A percentile compares a stretch with the other conserved stretches of the same genome.
Conservation (phyloP, 2,113 vertebrate species). For the Sylvicapra grimmia region DNA sequence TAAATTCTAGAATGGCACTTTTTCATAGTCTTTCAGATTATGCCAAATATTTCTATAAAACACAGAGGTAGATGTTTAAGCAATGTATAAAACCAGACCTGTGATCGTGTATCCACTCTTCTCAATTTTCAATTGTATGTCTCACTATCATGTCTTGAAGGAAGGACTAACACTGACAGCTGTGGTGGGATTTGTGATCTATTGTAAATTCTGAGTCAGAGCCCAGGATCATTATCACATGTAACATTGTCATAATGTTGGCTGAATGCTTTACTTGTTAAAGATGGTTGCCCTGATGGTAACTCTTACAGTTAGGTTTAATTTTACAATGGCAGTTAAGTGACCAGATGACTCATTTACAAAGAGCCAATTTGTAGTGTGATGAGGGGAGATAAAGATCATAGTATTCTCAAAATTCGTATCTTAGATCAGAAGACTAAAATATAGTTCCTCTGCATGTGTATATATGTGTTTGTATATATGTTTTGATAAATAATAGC, state of each 20-base stretch:
- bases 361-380: neutral
- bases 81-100: neutral
- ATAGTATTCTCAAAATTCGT: neutral
- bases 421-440: slow-evolving; percentile 26
- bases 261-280: neutral
- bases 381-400: neutral
- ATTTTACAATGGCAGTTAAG: slow-evolving; percentile 3
- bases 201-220: neutral
- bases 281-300: neutral
- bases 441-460: neutral
- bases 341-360: slow-evolving; percentile 16
- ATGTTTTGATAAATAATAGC: neutral
- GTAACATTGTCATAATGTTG: neutral
- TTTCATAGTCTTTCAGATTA: neutral
- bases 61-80: neutral
- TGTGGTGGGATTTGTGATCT: neutral
- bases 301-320: neutral
- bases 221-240: neutral
- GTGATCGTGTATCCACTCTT: neutral
- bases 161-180: neutral
- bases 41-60: neutral
- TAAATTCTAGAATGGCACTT: neutral
- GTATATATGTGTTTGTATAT: neutral
- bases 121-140: neutral
- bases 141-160: neutral